Evolutionary conservation across 2,888 invertebrate genomes (phyloP).

Genomic region (Stictocephala bisonia): DNA sequence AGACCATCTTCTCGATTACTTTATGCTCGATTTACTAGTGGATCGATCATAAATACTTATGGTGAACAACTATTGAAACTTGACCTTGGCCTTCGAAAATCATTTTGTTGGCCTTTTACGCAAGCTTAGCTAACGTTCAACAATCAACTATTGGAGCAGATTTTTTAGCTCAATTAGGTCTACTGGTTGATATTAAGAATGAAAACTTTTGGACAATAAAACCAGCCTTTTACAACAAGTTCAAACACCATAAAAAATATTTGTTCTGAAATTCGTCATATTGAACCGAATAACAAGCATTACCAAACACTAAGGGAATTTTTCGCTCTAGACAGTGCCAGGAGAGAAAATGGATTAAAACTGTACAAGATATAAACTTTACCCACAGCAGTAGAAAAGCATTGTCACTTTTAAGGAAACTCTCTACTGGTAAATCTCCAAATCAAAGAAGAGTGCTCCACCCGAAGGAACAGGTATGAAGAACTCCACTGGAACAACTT

Average conservation of each 20-base stretch:
- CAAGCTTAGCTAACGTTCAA: conserved; percentile 49
- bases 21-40: conserved; percentile 51
- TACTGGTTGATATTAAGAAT: conserved; percentile 42
- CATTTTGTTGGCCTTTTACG: conserved; percentile 49
- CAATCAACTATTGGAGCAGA: conserved; percentile 49
- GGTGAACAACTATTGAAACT: conserved; percentile 37
- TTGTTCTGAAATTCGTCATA: neutral
- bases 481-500: too few species aligned
- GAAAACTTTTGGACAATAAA: conserved; percentile 40
- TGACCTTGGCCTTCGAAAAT: conserved; percentile 47
- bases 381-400: too few species aligned
- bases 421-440: too few species aligned
- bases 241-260: neutral
- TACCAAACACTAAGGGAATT: too few species aligned
- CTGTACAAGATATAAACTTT: too few species aligned
- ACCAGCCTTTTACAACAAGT: neutral
- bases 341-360: too few species aligned
- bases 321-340: too few species aligned
- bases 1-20: conserved; percentile 11
- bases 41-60: conserved; percentile 45
- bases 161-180: conserved; percentile 43
- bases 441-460: too few species aligned
- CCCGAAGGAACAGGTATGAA: too few species aligned
- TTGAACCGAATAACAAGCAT: neutral
- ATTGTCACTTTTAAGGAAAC: too few species aligned